Evolutionary conservation across 1,140 invertebrate genomes (phyloP).

Genomic region (Cephus cinctus): DNA sequence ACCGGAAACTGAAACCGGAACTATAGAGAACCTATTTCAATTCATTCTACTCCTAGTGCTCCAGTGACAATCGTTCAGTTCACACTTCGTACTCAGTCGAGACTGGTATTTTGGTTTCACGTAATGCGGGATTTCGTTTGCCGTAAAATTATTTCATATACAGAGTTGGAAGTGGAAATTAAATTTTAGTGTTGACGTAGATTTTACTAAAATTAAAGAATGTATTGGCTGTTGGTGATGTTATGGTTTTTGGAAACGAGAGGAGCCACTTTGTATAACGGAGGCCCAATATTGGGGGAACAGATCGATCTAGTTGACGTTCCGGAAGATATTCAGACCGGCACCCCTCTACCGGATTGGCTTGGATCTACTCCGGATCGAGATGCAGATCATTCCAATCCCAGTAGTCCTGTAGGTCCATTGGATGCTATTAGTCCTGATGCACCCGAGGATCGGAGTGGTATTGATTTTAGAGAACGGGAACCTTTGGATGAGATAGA

Average conservation of each 20-base stretch:
- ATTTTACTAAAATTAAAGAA: slow-evolving; percentile 1
- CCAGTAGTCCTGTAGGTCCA: slow-evolving; percentile 7
- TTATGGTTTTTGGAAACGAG: slow-evolving; percentile 8
- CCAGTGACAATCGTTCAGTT: slow-evolving; percentile 38
- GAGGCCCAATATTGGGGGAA: slow-evolving; percentile 31
- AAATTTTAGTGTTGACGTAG: neutral
- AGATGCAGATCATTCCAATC: neutral
- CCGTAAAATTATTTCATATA: neutral
- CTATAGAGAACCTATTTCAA: slow-evolving; percentile 30
- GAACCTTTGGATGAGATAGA: slow-evolving; percentile 41
- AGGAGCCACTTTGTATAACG: slow-evolving; percentile 16
- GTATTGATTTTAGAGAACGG: slow-evolving; percentile 1
- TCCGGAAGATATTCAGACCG: neutral
- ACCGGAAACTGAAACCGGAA: slow-evolving; percentile 46
- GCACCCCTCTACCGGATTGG: slow-evolving; percentile 16
- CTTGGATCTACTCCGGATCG: slow-evolving; percentile 13
- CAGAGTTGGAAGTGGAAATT: neutral
- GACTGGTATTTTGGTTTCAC: neutral
- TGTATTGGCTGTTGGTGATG: slow-evolving; percentile 13
- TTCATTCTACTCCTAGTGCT: slow-evolving; percentile 22
- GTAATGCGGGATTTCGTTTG: neutral
- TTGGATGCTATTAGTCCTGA: slow-evolving; percentile 7
- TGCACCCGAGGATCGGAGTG: slow-evolving; percentile 7
- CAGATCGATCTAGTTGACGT: slow-evolving; percentile 35
- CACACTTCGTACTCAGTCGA: slow-evolving; percentile 26